Evolutionary conservation across 2,113 vertebrate species (phyloP), one percentile per base, ranked within the genome.

Genomic region (Bubo scandiacus): DNA sequence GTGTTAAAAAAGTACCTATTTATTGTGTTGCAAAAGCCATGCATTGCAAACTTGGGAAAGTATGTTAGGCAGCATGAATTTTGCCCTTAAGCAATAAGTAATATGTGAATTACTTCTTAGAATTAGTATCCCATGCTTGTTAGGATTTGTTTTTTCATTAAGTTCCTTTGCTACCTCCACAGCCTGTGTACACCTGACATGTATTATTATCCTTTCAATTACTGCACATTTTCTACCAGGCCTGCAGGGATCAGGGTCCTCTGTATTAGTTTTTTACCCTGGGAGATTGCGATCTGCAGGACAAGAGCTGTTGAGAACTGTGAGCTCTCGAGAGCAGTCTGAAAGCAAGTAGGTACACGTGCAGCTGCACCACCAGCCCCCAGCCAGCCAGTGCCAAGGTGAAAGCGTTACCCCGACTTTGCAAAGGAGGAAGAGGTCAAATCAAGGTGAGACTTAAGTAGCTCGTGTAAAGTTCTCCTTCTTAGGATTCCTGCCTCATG

Each of bases 131-230:
- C 55, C 6, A 0, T 67, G 65, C 68, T 79, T 89, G 57, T 30
- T 92, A 65, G 77, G 73, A 91, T 87, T 92, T 84, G 47, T 67
- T 95, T 81, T 67, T 85, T 78, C 87, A 78, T 61, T 79, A 89
- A 92, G 23, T 72, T 88, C 42, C 47, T 89, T 79, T 30, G 65
- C 68, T 92, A 10, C 47, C 57, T 87, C 40, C 63, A 92, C 68
- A 71, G 55, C 47, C 34, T 62, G 14, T 4, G 3, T 67, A 72
- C 1, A 0, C 55, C 61, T 68, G 73, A 71, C 55, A 19, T 15
- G 2, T 66, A 22, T 12, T 51, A 65, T 43, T 79, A 49, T 36
- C 86, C 86, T 62, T 91, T 74, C 70, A 91, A 26, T 27, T 43
- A 55, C 30, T 67, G 26, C 47, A 81, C 22, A 47, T 11, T 81